phyloP scores from a whole-genome alignment of 2,113 vertebrate species.

The Harpagus bidentatus region DNA sequence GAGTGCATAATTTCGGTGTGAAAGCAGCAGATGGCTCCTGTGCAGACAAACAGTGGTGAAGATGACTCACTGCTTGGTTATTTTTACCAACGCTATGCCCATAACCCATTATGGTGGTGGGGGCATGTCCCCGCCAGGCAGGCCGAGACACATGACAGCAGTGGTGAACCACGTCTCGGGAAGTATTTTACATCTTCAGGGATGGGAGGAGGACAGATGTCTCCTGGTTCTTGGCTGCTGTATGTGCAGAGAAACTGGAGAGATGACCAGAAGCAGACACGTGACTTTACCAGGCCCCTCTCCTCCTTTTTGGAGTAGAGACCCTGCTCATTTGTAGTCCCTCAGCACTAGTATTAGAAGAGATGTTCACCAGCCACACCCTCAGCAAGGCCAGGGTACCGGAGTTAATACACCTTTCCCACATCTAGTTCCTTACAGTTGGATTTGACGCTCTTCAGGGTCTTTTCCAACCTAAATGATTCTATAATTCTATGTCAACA shows the following conservation, averaged over 20 bases:
- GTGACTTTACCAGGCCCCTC: not conserved
- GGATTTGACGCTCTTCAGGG: not conserved
- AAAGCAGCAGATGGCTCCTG: not conserved
- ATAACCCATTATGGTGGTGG: not conserved
- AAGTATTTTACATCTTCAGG: not conserved
- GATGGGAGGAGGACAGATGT: not conserved
- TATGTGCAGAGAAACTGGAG: not conserved
- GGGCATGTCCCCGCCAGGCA: not conserved
- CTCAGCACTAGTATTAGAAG: not conserved
- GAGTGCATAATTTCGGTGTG: not conserved
- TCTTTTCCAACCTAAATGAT: not conserved
- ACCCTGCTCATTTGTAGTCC: not conserved
- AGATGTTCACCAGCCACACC: not conserved
- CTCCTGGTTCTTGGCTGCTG: not conserved
- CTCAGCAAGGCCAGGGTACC: not conserved
- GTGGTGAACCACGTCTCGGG: not conserved
- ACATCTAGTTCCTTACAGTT: not conserved
- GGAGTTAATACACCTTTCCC: not conserved
- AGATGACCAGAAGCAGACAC: not conserved
- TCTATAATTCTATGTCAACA: not conserved
- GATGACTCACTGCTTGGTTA: constrained; percentile 13
- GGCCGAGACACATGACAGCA: not conserved
- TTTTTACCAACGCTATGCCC: constrained; percentile 12
- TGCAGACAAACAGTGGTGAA: not conserved
- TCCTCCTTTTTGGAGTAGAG: not conserved